Evolutionary conservation across 2,113 vertebrate species (phyloP).

Genomic region (Prionailurus viverrinus): DNA sequence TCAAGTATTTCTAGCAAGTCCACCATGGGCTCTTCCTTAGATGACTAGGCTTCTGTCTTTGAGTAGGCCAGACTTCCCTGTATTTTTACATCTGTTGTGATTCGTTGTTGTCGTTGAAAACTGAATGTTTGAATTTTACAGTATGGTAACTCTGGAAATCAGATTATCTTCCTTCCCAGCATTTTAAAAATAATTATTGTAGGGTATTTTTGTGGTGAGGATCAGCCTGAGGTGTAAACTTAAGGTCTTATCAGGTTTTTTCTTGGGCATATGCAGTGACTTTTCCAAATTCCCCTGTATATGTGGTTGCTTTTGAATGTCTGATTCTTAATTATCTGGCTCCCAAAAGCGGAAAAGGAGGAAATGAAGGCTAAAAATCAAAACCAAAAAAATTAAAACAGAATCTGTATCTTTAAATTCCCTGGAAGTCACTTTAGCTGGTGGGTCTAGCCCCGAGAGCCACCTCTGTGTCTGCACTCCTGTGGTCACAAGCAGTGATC

Average conservation of each 20-base stretch:
- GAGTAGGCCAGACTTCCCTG: background rate
- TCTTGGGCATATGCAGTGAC: background rate
- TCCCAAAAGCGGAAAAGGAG: background rate
- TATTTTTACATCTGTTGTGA: background rate
- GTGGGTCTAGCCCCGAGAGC: too few species aligned
- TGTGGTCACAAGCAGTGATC: background rate
- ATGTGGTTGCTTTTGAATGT: background rate
- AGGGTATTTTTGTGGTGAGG: background rate
- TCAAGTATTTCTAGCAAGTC: background rate
- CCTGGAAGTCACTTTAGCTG: background rate
- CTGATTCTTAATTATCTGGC: background rate
- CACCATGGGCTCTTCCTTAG: background rate
- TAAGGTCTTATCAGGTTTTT: background rate
- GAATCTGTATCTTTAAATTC: background rate
- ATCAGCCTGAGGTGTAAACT: background rate
- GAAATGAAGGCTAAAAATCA: background rate
- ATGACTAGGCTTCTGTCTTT: background rate
- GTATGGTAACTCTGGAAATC: background rate
- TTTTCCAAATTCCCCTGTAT: background rate
- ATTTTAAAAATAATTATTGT: background rate
- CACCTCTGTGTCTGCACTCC: background rate
- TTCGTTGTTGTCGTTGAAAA: background rate
- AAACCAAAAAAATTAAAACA: background rate
- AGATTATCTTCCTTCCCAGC: background rate
- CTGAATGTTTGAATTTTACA: background rate